Base-by-base conservation (phyloP, 2,888 invertebrate genomes). In the Agonum fuliginosum region DNA sequence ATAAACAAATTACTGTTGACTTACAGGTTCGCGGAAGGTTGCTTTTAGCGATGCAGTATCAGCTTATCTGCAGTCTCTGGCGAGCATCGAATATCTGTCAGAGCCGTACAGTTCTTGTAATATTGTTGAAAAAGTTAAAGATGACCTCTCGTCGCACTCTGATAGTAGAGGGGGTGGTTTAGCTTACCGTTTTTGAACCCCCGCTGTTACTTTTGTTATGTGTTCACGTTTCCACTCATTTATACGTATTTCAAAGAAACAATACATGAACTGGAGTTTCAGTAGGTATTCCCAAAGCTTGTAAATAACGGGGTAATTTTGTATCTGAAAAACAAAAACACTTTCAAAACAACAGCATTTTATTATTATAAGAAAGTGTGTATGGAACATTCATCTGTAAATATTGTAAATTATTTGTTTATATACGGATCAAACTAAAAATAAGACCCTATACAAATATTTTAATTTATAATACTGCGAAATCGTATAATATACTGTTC, bases 141-240 rank as follows among this genome's bases (percentile, higher is more conserved):
- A 93, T 86, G 88, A 87, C 76, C 88, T 93, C 79, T 87, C 88
- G 79, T 92, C 93, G 78, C 92, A 93, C 86, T 92, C 93, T 2
- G 94, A 94, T 86, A 92, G 92, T 81, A 89, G 94, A 83, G 93
- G 93, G 78, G 92, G 91, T 12, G 94, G 93, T 0, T 88, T 91
- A 80, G 90, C 93, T 54, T 91, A 91, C 75, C 88, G 92, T 82
- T 93, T 91, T 85, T 90, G 84, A 87, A 78, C 80, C 41, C 41
- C 43, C 24, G 14, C 71, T 71, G 48, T 48, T 43, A 27, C 27
- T 51, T 19, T 67, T 22, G 62, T 48, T 37, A 8, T 34, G 46
- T 70, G n/a, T n/a, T n/a, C n/a, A n/a, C 24, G 24, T 54, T 24
- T 22, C n/a, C 24, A 54, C 4, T 24, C 24, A 54, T 24, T 54